Evolutionary conservation across 2,797 vertebrate species (phyloP), one percentile per base, ranked within the genome.

Genomic region (Hypotaenidia philippensis): DNA sequence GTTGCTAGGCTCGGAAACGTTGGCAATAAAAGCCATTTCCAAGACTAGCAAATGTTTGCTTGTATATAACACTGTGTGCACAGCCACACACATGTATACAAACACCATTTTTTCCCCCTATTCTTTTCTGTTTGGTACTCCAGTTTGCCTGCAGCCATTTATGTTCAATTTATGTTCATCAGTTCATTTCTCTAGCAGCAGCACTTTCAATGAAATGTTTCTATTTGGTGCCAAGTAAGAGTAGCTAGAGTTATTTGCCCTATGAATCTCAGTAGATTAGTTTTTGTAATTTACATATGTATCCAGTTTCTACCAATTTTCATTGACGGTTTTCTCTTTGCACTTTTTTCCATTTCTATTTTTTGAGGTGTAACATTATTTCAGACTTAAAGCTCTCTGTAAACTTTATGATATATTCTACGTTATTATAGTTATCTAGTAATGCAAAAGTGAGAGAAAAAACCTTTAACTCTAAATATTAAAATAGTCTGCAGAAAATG

Each of bases 91-190:
- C 7, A 36, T 1, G 10, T 69, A 66, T 25, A 36, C 55, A 83
- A 72, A 83, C 32, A 38, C 7, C 4, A 18, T 26, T n/a, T 56
- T 20, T 66, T 57, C 10, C 45, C 45, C 45, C 45, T 45, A 22
- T 45, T 49, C 47, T 70, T 94, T 86, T 74, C 60, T 61, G 71
- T 79, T 93, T 64, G 21, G 45, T 82, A 53, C 77, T 94, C 53
- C 55, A 76, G 83, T 86, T 95, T 82, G 87, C 96, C 90, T 94
- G 81, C 66, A 90, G 94, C 63, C 63, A 91, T 96, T 96, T 96
- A 66, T 94, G 93, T 97, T 94, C 96, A 95, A 96, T 96, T 96
- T 96, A 82, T 92, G 95, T 95, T 97, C 89, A 95, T 96, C 93
- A 93, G 87, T 93, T 96, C 74, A 89, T 96, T 97, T 93, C 80